A percentile compares a stretch with the other conserved stretches of the same genome.
phyloP scores from a whole-genome alignment of 2,888 invertebrate genomes.

The Pristionchus maxplancki region DNA sequence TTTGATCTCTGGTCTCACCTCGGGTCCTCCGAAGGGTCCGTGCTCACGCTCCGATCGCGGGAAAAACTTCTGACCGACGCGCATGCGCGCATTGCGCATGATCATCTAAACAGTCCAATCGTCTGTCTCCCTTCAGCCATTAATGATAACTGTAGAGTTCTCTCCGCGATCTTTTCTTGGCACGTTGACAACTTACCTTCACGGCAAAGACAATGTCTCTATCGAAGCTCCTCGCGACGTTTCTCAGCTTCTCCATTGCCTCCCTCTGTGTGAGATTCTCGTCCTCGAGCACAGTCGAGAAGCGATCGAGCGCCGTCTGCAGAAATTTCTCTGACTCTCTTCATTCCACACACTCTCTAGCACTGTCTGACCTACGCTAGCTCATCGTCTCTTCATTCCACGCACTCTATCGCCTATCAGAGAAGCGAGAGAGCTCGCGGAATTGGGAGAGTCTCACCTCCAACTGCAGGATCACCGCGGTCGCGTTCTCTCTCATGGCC shows the following conservation, averaged over 20 bases:
- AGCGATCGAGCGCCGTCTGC: slow-evolving; percentile 44
- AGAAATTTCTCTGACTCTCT: no score
- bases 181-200: no score
- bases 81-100: slow-evolving; percentile 44
- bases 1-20: slow-evolving; percentile 22
- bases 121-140: no score
- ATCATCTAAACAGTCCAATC: slow-evolving; percentile 8
- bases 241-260: slow-evolving; percentile 39
- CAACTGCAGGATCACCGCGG: slow-evolving; percentile 35
- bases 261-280: slow-evolving; percentile 41
- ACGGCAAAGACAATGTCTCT: slow-evolving; percentile 34
- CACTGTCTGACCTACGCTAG: no score
- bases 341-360: no score
- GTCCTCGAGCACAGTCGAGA: slow-evolving; percentile 42
- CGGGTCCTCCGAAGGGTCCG: slow-evolving; percentile 43
- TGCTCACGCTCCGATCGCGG: slow-evolving; percentile 3
- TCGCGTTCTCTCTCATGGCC: slow-evolving; percentile 42
- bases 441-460: background rate
- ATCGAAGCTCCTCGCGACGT: slow-evolving; percentile 36
- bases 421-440: background rate
- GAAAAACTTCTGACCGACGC: slow-evolving; percentile 23
- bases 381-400: no score
- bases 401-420: background rate
- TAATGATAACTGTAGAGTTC: background rate
- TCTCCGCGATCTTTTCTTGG: background rate